Evolutionary conservation across 2,113 vertebrate genomes (phyloP).

Genomic region (Sarotherodon lohbergeri): DNA sequence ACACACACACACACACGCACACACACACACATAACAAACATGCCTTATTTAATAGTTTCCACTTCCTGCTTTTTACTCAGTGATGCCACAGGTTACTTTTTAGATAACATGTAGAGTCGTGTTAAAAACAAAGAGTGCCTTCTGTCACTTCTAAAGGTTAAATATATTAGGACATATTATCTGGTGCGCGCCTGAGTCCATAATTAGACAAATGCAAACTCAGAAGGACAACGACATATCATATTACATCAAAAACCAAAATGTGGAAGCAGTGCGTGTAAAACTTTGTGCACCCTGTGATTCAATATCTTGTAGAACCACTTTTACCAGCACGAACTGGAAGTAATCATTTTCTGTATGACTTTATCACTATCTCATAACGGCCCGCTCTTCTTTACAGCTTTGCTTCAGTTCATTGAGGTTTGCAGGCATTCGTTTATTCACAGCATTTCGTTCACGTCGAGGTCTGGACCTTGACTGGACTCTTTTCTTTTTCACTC

Average conservation of each 20-base stretch:
- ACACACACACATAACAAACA: accelerated
- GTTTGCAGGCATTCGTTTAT: neutral
- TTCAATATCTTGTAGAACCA: neutral
- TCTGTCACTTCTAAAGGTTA: neutral
- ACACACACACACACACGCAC: neutral
- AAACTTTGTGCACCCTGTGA: neutral
- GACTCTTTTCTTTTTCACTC: neutral
- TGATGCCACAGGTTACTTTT: neutral
- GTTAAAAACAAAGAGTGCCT: neutral
- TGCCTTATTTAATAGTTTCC: neutral
- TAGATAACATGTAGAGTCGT: neutral
- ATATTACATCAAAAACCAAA: neutral
- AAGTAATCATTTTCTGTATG: neutral
- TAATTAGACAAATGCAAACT: neutral
- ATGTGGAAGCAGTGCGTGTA: neutral
- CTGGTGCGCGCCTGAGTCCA: neutral
- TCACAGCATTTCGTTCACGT: neutral
- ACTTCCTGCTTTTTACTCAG: neutral
- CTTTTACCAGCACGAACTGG: neutral
- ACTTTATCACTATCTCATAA: neutral
- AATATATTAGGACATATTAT: neutral
- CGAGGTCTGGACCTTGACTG: neutral
- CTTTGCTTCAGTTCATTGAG: neutral
- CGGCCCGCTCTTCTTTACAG: neutral
- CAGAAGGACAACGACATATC: neutral